Conservation (phyloP, 2,797 vertebrate species). For the Sebastolobus alascanus region DNA sequence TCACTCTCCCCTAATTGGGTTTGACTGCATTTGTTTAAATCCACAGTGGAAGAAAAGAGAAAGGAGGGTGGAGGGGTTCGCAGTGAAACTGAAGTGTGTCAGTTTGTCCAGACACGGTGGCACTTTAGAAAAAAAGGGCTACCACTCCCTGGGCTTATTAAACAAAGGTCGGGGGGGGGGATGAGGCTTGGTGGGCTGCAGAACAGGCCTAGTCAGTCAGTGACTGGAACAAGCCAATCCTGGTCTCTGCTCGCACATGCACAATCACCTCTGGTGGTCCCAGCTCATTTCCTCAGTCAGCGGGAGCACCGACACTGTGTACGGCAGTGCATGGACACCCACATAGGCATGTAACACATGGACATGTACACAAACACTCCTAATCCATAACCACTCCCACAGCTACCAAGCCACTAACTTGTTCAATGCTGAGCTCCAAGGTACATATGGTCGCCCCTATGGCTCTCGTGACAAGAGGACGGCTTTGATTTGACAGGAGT, state of each 20-base stretch:
- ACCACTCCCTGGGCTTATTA: slow-evolving; percentile 77
- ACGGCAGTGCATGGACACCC: slow-evolving; percentile 73
- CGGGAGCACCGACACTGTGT: slow-evolving; percentile 74
- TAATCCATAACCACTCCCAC: slow-evolving; percentile 66
- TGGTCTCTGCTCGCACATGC: slow-evolving; percentile 70
- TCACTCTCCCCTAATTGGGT: slow-evolving; percentile 89
- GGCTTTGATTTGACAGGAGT: slow-evolving; percentile 64
- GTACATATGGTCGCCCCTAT: slow-evolving; percentile 42
- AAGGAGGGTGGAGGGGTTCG: slow-evolving; percentile 75
- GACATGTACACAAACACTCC: slow-evolving; percentile 70
- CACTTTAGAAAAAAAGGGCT: slow-evolving; percentile 78
- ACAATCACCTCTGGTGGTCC: slow-evolving; percentile 86
- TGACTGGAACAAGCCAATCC: slow-evolving; percentile 75
- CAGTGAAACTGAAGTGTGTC: slow-evolving; percentile 87
- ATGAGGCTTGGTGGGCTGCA: slow-evolving; percentile 64
- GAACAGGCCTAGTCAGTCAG: slow-evolving; percentile 75
- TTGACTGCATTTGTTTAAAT: slow-evolving; percentile 92
- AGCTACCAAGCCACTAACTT: slow-evolving; percentile 28
- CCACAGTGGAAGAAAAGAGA: slow-evolving; percentile 83
- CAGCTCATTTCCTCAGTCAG: slow-evolving; percentile 84
- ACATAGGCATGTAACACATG: slow-evolving; percentile 72
- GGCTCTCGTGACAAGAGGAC: slow-evolving; percentile 36
- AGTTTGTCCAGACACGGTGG: slow-evolving; percentile 86
- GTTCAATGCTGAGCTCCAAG: slow-evolving; percentile 35
- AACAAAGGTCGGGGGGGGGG: slow-evolving; percentile 64